phyloP scores from a whole-genome alignment of 64 coral and sea anemone genomes.

The Pachyseris speciosa region DNA sequence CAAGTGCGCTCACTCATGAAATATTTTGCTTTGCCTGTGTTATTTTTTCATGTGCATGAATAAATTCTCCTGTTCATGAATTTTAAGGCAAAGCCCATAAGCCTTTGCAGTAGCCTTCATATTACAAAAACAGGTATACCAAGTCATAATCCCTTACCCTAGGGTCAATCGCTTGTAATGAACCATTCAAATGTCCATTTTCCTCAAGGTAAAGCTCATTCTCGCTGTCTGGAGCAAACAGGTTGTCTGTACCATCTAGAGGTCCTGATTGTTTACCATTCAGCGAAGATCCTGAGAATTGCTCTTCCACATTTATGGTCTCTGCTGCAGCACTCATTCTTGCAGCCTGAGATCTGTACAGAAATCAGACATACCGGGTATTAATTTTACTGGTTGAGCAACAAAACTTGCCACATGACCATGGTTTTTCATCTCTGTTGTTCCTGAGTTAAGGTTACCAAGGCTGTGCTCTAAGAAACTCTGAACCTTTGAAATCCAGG shows the following conservation, averaged over 20 bases:
- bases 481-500: too few relatives aligned
- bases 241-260: conserved; percentile 43
- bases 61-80: too few relatives aligned
- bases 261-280: conserved; percentile 32
- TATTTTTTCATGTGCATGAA: too few relatives aligned
- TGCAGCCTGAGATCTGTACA: background rate
- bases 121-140: background rate
- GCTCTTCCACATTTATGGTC: conserved; percentile 79
- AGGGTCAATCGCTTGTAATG: conserved; percentile 60
- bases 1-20: too few relatives aligned
- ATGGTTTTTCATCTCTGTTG: too few relatives aligned
- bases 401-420: too few relatives aligned
- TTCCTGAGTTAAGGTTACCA: too few relatives aligned
- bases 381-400: too few relatives aligned
- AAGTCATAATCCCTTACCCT: background rate
- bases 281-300: conserved; percentile 32
- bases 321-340: conserved; percentile 93
- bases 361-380: background rate
- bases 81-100: too few relatives aligned
- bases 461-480: too few relatives aligned
- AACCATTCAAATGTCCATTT: conserved; percentile 40
- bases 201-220: conserved; percentile 61
- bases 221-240: conserved; percentile 86
- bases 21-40: too few relatives aligned
- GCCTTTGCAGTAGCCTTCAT: background rate